Evolutionary conservation across 2,113 vertebrate genomes (phyloP).

Genomic region (Toxostoma redivivum): DNA sequence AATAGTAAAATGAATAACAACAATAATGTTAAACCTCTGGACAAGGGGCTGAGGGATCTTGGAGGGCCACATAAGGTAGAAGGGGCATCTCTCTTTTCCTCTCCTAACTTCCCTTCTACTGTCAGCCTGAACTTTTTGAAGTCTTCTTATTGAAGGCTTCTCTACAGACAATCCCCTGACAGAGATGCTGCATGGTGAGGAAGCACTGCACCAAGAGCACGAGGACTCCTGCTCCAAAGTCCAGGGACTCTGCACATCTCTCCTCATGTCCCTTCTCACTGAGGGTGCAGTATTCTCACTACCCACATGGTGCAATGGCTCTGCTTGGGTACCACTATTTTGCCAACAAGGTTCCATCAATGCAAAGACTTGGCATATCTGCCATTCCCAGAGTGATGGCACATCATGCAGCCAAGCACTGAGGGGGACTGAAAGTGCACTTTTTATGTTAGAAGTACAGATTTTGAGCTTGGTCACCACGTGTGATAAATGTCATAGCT

Average conservation of each 20-base stretch:
- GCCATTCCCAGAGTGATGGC: neutral
- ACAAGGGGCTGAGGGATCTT: neutral
- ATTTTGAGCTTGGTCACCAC: neutral
- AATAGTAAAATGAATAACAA: neutral
- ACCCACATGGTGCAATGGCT: fast-evolving
- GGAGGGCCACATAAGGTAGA: neutral
- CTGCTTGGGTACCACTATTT: neutral
- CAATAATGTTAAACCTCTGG: neutral
- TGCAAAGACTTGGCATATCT: fast-evolving
- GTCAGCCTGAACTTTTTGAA: neutral
- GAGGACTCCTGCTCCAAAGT: neutral
- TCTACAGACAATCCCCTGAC: neutral
- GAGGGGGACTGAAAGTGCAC: fast-evolving
- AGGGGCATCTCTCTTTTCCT: neutral
- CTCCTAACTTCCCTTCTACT: neutral
- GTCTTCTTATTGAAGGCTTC: neutral
- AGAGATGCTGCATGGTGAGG: neutral
- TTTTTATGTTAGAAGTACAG: neutral
- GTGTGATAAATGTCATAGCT: neutral
- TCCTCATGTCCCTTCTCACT: neutral
- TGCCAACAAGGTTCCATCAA: fast-evolving
- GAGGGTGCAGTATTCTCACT: neutral
- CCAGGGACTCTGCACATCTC: neutral
- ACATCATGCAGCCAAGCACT: neutral
- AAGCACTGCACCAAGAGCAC: too few relatives aligned